A percentile compares a stretch with the other conserved stretches of the same genome.
Conservation (phyloP, 64 coral and sea anemone species). For the Stichodactyla mertensii region DNA sequence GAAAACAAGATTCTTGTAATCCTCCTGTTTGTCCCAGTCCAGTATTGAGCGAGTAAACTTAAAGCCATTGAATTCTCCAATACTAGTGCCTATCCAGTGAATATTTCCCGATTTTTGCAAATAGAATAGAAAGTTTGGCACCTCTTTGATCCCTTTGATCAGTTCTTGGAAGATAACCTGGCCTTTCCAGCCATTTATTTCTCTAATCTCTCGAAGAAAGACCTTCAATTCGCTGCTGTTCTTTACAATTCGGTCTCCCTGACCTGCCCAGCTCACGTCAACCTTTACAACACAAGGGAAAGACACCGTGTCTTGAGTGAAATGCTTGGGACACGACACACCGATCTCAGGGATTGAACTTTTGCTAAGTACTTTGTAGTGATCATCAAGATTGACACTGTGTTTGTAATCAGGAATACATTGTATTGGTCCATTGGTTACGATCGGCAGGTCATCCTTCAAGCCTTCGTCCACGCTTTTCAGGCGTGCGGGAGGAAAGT, state of each 20-base stretch:
- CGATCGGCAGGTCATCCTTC: conserved; percentile 22
- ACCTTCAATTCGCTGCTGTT: neutral
- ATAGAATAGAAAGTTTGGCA: too few species aligned
- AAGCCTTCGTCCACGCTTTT: conserved; percentile 39
- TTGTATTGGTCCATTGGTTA: conserved; percentile 31
- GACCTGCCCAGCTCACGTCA: conserved; percentile 6
- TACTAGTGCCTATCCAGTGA: too few species aligned
- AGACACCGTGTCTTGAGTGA: neutral
- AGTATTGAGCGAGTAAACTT: too few species aligned
- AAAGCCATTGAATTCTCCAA: too few species aligned
- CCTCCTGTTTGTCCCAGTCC: too few species aligned
- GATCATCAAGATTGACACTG: conserved; percentile 10
- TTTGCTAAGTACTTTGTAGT: conserved; percentile 30
- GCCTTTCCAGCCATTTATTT: neutral
- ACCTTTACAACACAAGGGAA: conserved; percentile 39
- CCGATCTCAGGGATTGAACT: conserved; percentile 24
- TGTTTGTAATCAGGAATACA: conserved; percentile 30
- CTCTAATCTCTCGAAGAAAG: neutral
- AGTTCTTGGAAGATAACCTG: too few species aligned
- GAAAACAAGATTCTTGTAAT: too few species aligned
- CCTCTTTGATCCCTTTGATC: too few species aligned
- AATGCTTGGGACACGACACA: conserved; percentile 6
- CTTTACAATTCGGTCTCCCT: conserved; percentile 9
- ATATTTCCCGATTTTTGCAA: too few species aligned
- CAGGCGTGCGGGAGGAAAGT: conserved; percentile 16